Evolutionary conservation across 2,113 vertebrate species (phyloP).

Genomic region (Channa maculata): DNA sequence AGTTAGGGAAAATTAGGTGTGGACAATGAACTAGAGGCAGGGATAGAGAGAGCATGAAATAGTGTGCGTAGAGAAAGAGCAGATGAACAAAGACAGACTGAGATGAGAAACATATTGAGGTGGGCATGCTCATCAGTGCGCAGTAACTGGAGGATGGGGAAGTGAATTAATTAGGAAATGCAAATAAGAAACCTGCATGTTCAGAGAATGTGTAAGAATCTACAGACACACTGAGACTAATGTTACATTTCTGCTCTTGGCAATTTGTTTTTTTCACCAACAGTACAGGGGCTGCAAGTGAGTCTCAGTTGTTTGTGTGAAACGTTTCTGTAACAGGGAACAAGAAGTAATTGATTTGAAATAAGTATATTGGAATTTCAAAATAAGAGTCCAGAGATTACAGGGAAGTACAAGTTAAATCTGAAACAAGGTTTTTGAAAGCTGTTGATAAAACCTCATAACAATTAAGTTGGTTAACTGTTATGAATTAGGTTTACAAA

Average conservation of each 20-base stretch:
- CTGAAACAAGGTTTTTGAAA: background rate
- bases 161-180: conserved; percentile 31
- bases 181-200: background rate
- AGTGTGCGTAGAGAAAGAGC: conserved; percentile 2
- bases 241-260: background rate
- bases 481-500: too few relatives aligned
- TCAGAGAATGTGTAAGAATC: conserved; percentile 1
- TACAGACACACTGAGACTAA: conserved; percentile 4
- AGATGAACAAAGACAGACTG: conserved; percentile 37
- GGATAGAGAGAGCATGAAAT: conserved; percentile 1
- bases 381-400: background rate
- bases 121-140: conserved; percentile 15
- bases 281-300: conserved; percentile 5
- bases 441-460: too few relatives aligned
- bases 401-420: background rate
- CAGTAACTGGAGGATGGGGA: background rate
- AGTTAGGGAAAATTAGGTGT: conserved; percentile 20
- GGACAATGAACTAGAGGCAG: background rate
- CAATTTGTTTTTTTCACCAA: conserved; percentile 25
- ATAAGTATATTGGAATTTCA: background rate
- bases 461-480: too few relatives aligned
- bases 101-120: conserved; percentile 40
- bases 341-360: background rate
- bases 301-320: conserved; percentile 2
- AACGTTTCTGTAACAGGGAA: conserved; percentile 21